Conservation (phyloP, 2,797 vertebrate genomes). For the Acropternis orthonyx region DNA sequence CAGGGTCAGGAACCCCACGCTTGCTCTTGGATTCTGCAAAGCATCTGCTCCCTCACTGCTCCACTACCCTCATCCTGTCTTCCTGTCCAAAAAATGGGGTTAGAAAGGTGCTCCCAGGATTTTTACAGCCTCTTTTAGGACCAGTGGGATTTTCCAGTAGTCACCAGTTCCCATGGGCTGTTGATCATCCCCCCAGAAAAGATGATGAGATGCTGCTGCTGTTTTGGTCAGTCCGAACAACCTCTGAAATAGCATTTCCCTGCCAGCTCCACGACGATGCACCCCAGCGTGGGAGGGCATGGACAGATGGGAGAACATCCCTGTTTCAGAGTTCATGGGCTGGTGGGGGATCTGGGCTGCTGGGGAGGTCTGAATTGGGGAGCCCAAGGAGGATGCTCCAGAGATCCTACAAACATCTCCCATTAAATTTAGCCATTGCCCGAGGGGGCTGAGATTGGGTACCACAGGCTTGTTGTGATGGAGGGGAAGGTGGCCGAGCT, state of each 20-base stretch:
- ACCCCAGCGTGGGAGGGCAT: rapidly evolving
- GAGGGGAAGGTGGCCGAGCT: rapidly evolving
- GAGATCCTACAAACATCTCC: not conserved
- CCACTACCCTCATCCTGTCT: rapidly evolving
- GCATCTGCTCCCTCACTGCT: rapidly evolving
- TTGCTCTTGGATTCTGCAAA: not conserved
- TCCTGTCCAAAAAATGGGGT: not conserved
- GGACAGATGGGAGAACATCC: not conserved
- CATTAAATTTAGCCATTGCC: not conserved
- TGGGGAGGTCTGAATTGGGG: not conserved
- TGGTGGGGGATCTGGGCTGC: not conserved
- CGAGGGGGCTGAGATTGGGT: rapidly evolving
- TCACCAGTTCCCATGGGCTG: not conserved
- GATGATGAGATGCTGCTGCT: not conserved
- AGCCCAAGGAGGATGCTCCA: not conserved
- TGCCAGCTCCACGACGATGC: not conserved
- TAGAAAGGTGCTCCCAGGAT: not conserved
- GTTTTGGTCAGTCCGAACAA: not conserved
- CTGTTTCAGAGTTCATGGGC: rapidly evolving
- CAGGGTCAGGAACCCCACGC: rapidly evolving
- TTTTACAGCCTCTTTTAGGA: not conserved
- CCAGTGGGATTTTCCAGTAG: rapidly evolving
- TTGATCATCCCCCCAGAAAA: not conserved
- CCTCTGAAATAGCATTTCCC: not conserved
- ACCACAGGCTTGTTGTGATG: not conserved